phyloP scores from a whole-genome alignment of 92 coral and sea anemone species.

The Scolanthus callimorphus region DNA sequence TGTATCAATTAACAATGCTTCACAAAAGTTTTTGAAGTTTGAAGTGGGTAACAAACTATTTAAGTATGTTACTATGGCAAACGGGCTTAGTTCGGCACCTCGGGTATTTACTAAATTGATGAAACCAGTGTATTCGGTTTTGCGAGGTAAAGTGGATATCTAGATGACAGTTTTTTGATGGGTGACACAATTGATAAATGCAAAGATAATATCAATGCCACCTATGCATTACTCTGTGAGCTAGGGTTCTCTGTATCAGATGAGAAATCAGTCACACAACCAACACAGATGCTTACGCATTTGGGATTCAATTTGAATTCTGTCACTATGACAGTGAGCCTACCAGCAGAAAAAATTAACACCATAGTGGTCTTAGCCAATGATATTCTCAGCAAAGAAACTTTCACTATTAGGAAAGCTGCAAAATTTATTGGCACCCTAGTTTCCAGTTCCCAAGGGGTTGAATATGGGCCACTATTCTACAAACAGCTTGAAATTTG shows the following conservation, averaged over 20 bases:
- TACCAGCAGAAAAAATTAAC: slow-evolving; percentile 6
- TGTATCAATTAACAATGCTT: neutral
- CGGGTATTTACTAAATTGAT: slow-evolving; percentile 37
- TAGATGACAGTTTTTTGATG: slow-evolving; percentile 20
- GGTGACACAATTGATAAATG: slow-evolving; percentile 20
- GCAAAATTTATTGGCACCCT: slow-evolving; percentile 17
- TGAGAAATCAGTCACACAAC: slow-evolving; percentile 30
- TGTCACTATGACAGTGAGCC: slow-evolving; percentile 18
- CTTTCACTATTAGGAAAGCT: neutral
- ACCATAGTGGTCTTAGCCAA: neutral
- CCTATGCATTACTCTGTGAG: slow-evolving; percentile 1
- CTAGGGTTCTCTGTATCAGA: slow-evolving; percentile 15
- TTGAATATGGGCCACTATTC: slow-evolving; percentile 24
- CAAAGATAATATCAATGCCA: slow-evolving; percentile 2
- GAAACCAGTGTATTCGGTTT: slow-evolving; percentile 42
- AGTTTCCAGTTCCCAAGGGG: slow-evolving; percentile 16
- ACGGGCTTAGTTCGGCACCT: slow-evolving; percentile 30
- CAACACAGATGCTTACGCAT: slow-evolving; percentile 18
- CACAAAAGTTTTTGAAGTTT: slow-evolving; percentile 28
- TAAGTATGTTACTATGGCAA: slow-evolving; percentile 18
- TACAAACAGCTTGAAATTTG: slow-evolving; percentile 23
- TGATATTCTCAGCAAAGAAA: neutral
- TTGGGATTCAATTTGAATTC: slow-evolving; percentile 30
- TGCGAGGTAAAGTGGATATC: slow-evolving; percentile 6
- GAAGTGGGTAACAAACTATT: slow-evolving; percentile 1